Conservation (phyloP, 1,140 invertebrate genomes). For the Tetramorium alpestre region DNA sequence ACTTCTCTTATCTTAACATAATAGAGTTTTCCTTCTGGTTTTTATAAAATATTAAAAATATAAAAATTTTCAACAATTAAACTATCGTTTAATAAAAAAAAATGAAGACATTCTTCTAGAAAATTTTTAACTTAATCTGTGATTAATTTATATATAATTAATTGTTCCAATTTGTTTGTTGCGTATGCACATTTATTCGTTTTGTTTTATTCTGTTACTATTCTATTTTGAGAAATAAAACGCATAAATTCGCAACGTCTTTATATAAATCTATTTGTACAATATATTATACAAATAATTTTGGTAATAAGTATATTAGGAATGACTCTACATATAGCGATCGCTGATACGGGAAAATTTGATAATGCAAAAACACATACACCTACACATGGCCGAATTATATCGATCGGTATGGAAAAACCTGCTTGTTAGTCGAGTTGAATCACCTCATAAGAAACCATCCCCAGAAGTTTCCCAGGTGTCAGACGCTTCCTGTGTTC, state of each 20-base stretch:
- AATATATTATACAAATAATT: background rate
- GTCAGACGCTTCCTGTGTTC: constrained; percentile 79
- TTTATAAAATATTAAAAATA: background rate
- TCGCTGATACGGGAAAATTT: background rate
- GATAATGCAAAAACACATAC: background rate
- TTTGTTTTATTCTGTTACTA: background rate
- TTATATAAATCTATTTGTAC: background rate
- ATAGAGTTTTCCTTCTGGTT: background rate
- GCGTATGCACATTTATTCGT: background rate
- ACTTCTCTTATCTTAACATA: background rate
- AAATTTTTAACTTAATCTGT: background rate
- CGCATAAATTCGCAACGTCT: background rate
- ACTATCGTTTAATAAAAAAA: background rate
- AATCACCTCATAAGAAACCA: constrained; percentile 69
- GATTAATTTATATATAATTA: constrained; percentile 15
- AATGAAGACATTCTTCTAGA: background rate
- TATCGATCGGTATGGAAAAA: background rate
- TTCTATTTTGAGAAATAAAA: background rate
- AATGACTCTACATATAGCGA: background rate
- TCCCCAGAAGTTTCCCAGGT: constrained; percentile 74
- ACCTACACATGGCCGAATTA: background rate
- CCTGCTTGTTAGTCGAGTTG: constrained; percentile 31
- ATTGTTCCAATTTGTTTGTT: background rate
- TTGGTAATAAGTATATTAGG: background rate
- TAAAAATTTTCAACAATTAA: background rate